Conservation (phyloP, 2,888 invertebrate genomes). For the Drosophila fungiperda region DNA sequence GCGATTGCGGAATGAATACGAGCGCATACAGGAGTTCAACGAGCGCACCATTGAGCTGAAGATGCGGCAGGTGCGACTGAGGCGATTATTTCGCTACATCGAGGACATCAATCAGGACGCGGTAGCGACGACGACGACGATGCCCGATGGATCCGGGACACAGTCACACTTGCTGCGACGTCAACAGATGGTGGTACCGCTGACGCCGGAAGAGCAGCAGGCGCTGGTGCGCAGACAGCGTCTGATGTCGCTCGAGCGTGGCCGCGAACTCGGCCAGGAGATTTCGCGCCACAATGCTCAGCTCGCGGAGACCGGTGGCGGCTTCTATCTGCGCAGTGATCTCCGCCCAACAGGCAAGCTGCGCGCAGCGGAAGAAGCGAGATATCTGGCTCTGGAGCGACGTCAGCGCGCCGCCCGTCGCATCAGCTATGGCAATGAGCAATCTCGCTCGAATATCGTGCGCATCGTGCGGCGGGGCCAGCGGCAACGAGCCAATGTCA, state of each 20-base stretch:
- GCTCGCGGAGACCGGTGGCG: slow-evolving; percentile 35
- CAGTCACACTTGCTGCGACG: background rate
- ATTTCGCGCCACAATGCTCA: slow-evolving; percentile 71
- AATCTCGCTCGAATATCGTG: slow-evolving; percentile 69
- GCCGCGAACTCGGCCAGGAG: slow-evolving; percentile 70
- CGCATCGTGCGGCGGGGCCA: slow-evolving; percentile 50
- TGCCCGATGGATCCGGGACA: background rate
- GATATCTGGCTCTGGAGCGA: slow-evolving; percentile 44
- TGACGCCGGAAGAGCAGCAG: slow-evolving; percentile 22
- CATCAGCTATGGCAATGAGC: slow-evolving; percentile 74
- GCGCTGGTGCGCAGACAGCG: slow-evolving; percentile 50
- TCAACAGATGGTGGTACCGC: slow-evolving; percentile 17
- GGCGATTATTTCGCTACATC: slow-evolving; percentile 76
- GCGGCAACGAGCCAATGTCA: slow-evolving; percentile 21
- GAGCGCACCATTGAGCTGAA: slow-evolving; percentile 76
- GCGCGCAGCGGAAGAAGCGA: slow-evolving; percentile 46
- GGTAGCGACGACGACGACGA: background rate
- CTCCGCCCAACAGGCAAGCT: slow-evolving; percentile 46
- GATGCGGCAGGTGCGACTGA: slow-evolving; percentile 78
- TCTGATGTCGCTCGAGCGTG: slow-evolving; percentile 56
- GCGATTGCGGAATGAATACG: slow-evolving; percentile 76
- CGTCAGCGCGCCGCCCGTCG: slow-evolving; percentile 65
- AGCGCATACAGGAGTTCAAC: slow-evolving; percentile 75
- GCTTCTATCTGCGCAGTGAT: slow-evolving; percentile 40
- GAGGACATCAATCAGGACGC: slow-evolving; percentile 70